Base-by-base conservation (phyloP, 37 sponge, comb jelly and placozoan genomes). In the Chondrilla cf. caribensis region DNA sequence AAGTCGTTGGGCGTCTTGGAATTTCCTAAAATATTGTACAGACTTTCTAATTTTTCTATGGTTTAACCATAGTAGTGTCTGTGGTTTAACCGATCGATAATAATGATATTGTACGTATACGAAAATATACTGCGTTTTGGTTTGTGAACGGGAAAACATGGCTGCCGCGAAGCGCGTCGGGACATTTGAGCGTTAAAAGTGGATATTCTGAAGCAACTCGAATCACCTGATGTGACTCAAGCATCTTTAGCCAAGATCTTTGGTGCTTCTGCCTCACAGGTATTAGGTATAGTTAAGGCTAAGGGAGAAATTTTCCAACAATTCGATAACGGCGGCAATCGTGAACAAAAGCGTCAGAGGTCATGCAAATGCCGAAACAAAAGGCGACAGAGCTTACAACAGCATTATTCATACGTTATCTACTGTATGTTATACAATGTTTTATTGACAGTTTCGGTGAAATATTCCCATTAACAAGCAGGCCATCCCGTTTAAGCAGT, bases 311-410 rank as follows among this genome's bases (percentile, higher is more conserved):
- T 70, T 7, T 33, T 14, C 38, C 4, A 18, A 7, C 19, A 70
- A 7, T 70, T 70, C 39, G 18, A 70, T 33, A 31, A 5, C 8
- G 71, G 71, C 18, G 37, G 19, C 8, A 70, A 70, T 70, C 71
- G 38, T 31, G 5, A 5, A 9, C 33, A 62, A 3, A 37, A 14
- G 36, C 37, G 62, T 28, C 37, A 31, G 18, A 26, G 62, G 11
- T 11, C 51, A 6, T 47, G 9, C 29, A 80, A 80, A 22, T 80
- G 25, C 35, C 58, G 39, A 29, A 80, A 29, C 80, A 82, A 37
- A 82, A 82, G 73, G 83, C 83, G 15, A 71, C 42, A 17, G 71
- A 68, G 72, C 51, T 72, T 25, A 71, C 71, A 36, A 19, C 33
- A 28, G 73, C 54, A n/a, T n/a, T n/a, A n/a, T n/a, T n/a, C n/a